phyloP scores from a whole-genome alignment of 23 tunicate genomes.

The Botrylloides violaceus region DNA sequence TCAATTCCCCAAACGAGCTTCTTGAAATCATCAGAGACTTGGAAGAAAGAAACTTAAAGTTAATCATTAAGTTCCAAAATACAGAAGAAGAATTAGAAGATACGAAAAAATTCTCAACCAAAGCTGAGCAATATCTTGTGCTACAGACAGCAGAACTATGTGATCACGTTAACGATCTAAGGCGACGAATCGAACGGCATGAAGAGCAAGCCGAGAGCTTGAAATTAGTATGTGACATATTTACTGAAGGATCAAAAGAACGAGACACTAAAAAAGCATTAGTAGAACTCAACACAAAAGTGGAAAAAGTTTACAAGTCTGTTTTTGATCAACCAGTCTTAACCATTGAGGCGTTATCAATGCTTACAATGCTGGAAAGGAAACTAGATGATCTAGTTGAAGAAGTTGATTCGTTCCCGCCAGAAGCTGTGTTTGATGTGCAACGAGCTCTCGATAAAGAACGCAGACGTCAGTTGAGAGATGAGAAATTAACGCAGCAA shows the following conservation, averaged over 20 bases:
- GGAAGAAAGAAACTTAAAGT: slow-evolving; percentile 69
- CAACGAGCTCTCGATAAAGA: slow-evolving; percentile 65
- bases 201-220: slow-evolving; percentile 23
- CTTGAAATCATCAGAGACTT: slow-evolving; percentile 32
- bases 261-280: slow-evolving; percentile 34
- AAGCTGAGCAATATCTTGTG: not conserved
- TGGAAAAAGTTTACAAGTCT: slow-evolving; percentile 49
- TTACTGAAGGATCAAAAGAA: slow-evolving; percentile 40
- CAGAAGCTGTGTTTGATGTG: slow-evolving; percentile 36
- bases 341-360: slow-evolving; percentile 57
- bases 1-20: slow-evolving; percentile 28
- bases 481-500: slow-evolving; percentile 47
- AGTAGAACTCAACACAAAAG: slow-evolving; percentile 21
- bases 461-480: slow-evolving; percentile 32
- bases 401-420: slow-evolving; percentile 50
- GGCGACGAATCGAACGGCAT: slow-evolving; percentile 17
- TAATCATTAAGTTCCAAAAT: slow-evolving; percentile 49
- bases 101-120: slow-evolving; percentile 8
- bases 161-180: slow-evolving; percentile 33
- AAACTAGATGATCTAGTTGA: slow-evolving; percentile 54
- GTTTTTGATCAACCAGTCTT: slow-evolving; percentile 51
- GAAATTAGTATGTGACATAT: slow-evolving; percentile 33
- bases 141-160: slow-evolving; percentile 19
- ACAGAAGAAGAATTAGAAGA: slow-evolving; percentile 58
- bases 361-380: slow-evolving; percentile 69